These are phyloP conservation scores for Prosapia bicincta DNA, from an alignment of 2,888 invertebrate genomes.

Conservation along the genomic window DNA sequence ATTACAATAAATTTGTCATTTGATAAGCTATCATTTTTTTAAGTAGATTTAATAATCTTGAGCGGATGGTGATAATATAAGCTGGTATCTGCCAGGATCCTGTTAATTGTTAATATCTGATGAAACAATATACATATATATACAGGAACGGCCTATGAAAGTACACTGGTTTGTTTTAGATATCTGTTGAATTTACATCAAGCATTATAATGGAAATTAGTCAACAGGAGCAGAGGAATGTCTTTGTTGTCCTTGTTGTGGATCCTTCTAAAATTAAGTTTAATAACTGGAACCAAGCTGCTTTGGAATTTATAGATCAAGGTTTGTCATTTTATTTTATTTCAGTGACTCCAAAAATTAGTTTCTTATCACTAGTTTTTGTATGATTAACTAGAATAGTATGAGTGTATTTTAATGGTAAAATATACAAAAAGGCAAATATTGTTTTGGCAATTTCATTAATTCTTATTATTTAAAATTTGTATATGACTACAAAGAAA, in stretches of 20 bases:
- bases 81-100: background rate
- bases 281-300: background rate
- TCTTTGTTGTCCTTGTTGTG: slow-evolving; percentile 12
- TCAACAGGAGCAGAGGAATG: background rate
- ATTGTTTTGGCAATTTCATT: no score
- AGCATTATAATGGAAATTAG: background rate
- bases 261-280: slow-evolving; percentile 15
- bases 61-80: background rate
- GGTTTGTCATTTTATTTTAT: background rate
- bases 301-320: background rate
- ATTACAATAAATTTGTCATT: background rate
- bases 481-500: no score
- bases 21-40: background rate
- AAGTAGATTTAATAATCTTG: no score
- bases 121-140: background rate
- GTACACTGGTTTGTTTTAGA: background rate
- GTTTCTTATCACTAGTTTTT: no score
- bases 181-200: background rate
- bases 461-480: no score
- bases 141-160: no score
- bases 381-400: no score
- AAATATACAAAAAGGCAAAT: no score
- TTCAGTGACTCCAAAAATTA: background rate
- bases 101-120: background rate
- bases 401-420: no score